phyloP scores from a whole-genome alignment of 2,888 invertebrate species.

The Lycia hirtaria region DNA sequence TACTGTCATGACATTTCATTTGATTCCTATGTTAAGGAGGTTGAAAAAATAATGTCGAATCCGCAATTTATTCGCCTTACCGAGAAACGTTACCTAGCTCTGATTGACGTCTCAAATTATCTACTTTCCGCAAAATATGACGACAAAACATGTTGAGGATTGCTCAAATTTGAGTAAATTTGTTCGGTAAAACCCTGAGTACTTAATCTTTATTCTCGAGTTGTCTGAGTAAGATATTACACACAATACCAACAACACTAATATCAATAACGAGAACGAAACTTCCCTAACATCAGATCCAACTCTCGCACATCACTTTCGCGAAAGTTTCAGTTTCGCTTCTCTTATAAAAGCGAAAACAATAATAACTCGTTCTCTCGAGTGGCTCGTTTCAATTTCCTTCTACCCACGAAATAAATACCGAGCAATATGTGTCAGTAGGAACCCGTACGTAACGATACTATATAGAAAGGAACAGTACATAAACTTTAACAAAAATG shows the following conservation, averaged over 20 bases:
- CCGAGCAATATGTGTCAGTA: constrained; percentile 20
- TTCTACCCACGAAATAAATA: constrained; percentile 17
- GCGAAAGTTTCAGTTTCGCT: constrained; percentile 4
- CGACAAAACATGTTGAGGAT: too few species aligned
- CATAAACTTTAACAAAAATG: not conserved
- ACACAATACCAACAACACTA: not conserved
- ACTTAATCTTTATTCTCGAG: too few species aligned
- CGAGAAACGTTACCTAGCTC: too few species aligned
- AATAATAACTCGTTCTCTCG: constrained; percentile 14
- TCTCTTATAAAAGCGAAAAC: constrained; percentile 8
- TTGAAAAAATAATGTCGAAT: too few species aligned
- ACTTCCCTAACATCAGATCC: not conserved
- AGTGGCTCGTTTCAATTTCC: constrained; percentile 19
- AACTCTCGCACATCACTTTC: not conserved
- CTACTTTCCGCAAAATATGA: too few species aligned
- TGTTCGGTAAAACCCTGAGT: too few species aligned
- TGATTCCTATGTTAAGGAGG: too few species aligned
- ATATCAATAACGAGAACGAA: not conserved
- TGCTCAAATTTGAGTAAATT: too few species aligned
- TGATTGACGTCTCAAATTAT: too few species aligned
- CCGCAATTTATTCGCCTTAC: too few species aligned
- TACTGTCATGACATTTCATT: too few species aligned
- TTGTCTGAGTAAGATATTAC: too few species aligned
- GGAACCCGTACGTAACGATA: constrained; percentile 4
- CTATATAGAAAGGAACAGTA: constrained; percentile 4